phyloP scores from a whole-genome alignment of 2,888 invertebrate species.

The Trachelus iudaicus region DNA sequence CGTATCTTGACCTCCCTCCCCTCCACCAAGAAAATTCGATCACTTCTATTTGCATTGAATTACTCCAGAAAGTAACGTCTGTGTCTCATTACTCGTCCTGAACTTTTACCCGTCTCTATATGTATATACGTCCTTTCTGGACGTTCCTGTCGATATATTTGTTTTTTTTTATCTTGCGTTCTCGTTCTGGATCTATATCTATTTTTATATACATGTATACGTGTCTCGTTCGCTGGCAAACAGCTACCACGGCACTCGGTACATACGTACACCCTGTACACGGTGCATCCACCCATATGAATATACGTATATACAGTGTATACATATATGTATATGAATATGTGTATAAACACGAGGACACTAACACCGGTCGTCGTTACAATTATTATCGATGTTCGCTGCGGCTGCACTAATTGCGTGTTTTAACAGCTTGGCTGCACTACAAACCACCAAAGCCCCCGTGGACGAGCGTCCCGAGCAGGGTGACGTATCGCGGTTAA shows the following conservation, averaged over 20 bases:
- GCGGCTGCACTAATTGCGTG: slow-evolving; percentile 61
- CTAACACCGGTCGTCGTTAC: slow-evolving; percentile 24
- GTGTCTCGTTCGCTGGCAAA: neutral
- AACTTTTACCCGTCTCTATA: neutral
- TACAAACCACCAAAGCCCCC: slow-evolving; percentile 3
- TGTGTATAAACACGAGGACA: slow-evolving; percentile 11
- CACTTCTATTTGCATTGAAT: neutral
- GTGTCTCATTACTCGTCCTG: neutral
- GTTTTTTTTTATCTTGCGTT: too few species aligned
- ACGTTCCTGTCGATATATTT: neutral
- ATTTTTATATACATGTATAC: too few species aligned
- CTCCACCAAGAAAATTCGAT: neutral
- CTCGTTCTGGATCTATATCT: too few species aligned
- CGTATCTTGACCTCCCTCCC: neutral
- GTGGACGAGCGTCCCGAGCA: too few species aligned
- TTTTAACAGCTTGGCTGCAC: slow-evolving; percentile 57
- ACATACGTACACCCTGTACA: neutral
- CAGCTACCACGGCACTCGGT: neutral
- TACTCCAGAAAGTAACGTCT: neutral
- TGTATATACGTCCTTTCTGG: neutral
- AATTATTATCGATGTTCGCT: slow-evolving; percentile 56
- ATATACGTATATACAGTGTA: neutral
- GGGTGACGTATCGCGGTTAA: too few species aligned
- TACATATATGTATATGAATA: neutral
- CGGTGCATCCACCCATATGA: slow-evolving; percentile 4